phyloP scores from a whole-genome alignment of 2,888 invertebrate genomes.

The Dryobotodes eremita region DNA sequence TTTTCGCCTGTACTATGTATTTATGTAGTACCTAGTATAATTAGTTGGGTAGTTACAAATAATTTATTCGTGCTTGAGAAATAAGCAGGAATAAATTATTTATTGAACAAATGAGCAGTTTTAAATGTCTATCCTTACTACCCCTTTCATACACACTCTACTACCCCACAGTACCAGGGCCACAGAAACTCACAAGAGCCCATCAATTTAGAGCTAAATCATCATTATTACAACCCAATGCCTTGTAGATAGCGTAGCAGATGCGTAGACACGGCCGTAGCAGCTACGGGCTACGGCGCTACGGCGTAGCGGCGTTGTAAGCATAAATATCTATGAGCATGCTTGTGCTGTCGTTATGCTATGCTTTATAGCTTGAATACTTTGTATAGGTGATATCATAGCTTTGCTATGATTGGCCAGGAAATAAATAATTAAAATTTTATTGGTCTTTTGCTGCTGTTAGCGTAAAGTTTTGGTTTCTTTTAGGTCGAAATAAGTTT shows the following conservation, averaged over 20 bases:
- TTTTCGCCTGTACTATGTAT: too few species aligned
- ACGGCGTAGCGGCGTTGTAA: conserved; percentile 58
- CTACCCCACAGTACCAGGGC: conserved; percentile 43
- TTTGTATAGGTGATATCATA: background rate
- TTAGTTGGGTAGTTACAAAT: too few species aligned
- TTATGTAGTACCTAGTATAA: too few species aligned
- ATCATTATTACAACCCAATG: conserved; percentile 49
- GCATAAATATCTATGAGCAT: conserved; percentile 44
- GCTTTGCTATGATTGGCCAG: background rate
- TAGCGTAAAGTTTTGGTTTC: background rate
- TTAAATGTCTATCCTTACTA: background rate
- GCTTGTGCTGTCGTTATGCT: conserved; percentile 25
- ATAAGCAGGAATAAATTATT: too few species aligned
- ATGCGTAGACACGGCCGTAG: conserved; percentile 67
- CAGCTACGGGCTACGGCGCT: conserved; percentile 52
- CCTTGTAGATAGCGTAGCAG: conserved; percentile 68
- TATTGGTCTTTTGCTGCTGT: background rate
- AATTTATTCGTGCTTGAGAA: too few species aligned
- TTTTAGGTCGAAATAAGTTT: background rate
- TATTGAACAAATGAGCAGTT: too few species aligned
- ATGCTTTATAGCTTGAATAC: conserved; percentile 14
- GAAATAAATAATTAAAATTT: background rate
- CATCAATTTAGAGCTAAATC: conserved; percentile 37
- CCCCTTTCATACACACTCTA: background rate
- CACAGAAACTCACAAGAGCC: conserved; percentile 42